phyloP scores from a whole-genome alignment of 2,113 vertebrate genomes.

The Festucalex cinctus region DNA sequence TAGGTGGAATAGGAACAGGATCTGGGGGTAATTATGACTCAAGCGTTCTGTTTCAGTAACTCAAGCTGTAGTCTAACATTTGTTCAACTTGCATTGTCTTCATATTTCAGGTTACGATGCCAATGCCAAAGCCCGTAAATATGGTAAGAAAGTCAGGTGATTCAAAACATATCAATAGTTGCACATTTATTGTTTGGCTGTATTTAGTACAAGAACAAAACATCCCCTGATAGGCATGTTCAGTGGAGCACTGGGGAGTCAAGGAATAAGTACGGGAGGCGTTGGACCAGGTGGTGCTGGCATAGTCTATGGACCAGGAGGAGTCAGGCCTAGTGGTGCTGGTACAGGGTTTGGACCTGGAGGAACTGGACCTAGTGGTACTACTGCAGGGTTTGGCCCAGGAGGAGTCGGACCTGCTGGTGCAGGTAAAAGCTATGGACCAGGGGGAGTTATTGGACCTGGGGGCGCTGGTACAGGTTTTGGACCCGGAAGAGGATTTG shows the following conservation, averaged over 20 bases:
- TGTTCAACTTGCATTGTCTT: background rate
- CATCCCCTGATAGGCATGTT: slow-evolving; percentile 42
- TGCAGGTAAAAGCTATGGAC: slow-evolving; percentile 18
- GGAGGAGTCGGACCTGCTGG: slow-evolving; percentile 18
- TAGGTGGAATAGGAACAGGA: slow-evolving; percentile 41
- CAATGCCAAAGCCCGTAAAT: slow-evolving; percentile 66
- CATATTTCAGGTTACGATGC: slow-evolving; percentile 56
- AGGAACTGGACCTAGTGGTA: slow-evolving; percentile 13
- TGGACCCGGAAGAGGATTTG: slow-evolving; percentile 30
- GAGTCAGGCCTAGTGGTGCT: slow-evolving; percentile 20
- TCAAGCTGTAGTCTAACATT: background rate
- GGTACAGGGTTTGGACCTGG: slow-evolving; percentile 28
- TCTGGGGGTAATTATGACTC: slow-evolving; percentile 47
- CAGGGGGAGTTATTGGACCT: slow-evolving; percentile 16
- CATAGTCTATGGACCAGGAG: slow-evolving; percentile 26
- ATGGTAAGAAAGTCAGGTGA: slow-evolving; percentile 43
- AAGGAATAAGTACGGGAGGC: slow-evolving; percentile 22
- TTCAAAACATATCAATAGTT: background rate
- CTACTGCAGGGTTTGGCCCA: slow-evolving; percentile 20
- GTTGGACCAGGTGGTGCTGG: slow-evolving; percentile 3
- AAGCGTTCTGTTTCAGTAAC: background rate
- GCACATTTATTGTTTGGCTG: background rate
- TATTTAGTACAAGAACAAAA: background rate
- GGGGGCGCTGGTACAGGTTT: slow-evolving; percentile 32
- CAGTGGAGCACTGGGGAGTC: slow-evolving; percentile 47